These are phyloP conservation scores for Homarus gammarus DNA, from an alignment of 2,888 invertebrate genomes.

Conservation along the genomic window DNA sequence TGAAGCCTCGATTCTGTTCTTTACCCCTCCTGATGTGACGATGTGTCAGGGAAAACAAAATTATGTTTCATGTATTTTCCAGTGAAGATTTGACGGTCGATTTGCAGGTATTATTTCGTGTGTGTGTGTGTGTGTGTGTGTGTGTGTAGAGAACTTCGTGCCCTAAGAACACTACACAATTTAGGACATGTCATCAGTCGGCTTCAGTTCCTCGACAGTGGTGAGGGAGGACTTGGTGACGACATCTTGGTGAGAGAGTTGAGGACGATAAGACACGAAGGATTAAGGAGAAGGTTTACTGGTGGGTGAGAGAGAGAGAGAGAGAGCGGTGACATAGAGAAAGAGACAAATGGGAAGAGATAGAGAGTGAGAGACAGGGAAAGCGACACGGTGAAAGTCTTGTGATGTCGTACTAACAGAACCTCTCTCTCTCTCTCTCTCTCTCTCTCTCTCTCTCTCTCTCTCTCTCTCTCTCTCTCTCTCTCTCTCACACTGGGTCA, in stretches of 20 bases:
- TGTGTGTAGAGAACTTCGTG: not conserved
- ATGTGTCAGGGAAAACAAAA: no score
- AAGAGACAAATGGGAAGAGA: constrained; percentile 10
- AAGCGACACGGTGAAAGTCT: not conserved
- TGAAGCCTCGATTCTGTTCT: no score
- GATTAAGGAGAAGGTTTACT: not conserved
- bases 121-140: not conserved
- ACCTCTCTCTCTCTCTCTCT: no score
- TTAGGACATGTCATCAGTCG: no score
- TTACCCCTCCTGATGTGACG: no score
- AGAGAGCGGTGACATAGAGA: not conserved
- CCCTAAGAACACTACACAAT: no score
- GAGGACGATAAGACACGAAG: not conserved
- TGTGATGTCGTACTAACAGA: not conserved
- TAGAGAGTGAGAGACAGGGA: not conserved
- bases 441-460: constrained; percentile 7
- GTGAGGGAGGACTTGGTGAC: no score
- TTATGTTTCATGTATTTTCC: no score
- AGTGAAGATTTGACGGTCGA: no score
- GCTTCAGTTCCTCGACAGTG: no score
- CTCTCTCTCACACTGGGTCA: not conserved
- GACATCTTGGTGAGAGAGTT: not conserved
- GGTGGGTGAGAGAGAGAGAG: not conserved
- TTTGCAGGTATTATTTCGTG: no score
- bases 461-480: constrained; percentile 9